Evolutionary conservation across 2,888 invertebrate genomes (phyloP), one percentile per base, ranked within the genome.

Genomic region (Aricia artaxerxes): DNA sequence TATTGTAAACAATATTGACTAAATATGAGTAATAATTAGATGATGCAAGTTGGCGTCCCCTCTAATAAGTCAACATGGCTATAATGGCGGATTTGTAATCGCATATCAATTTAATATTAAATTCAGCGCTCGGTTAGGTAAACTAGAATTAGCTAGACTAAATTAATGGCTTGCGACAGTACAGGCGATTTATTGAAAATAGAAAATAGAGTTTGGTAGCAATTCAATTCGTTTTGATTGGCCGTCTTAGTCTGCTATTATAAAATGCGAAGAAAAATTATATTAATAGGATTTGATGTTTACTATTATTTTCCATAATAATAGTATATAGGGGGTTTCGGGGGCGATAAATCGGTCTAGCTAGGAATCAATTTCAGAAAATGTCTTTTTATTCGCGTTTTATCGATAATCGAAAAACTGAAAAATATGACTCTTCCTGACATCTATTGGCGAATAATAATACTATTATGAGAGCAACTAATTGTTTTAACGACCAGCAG

Each of bases 111-210:
- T 64, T 64, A 64, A 49, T 35, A 75, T 64, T 76, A 64, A 82
- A 79, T 81, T 78, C 76, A 78, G 79, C 77, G 80, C 78, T 77
- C 31, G 64, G 77, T 24, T 75, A 78, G 64, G 64, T 73, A 79
- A 81, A 78, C 80, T 57, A 78, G 79, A 57, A 72, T 77, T 81
- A 79, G 78, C 79, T 79, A 78, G 75, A 78, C 81, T 73, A 82
- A 83, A 83, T 83, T 83, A 82, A 79, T 83, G 82, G 76, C 81
- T 80, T 79, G 77, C 78, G 72, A 79, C 80, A 80, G 77, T 78
- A 81, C 73, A 81, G 60, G 78, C 73, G 79, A 77, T 81, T 79
- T 35, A 35, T 69, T 9, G 24, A 61, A 61, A 61, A 61, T 61
- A 61, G 24, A 61, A 61, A 61, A 61, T 61, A 24, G n/a, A 16